Evolutionary conservation across 2,888 invertebrate species (phyloP).

Genomic region (Drosophila parthenogenetica): DNA sequence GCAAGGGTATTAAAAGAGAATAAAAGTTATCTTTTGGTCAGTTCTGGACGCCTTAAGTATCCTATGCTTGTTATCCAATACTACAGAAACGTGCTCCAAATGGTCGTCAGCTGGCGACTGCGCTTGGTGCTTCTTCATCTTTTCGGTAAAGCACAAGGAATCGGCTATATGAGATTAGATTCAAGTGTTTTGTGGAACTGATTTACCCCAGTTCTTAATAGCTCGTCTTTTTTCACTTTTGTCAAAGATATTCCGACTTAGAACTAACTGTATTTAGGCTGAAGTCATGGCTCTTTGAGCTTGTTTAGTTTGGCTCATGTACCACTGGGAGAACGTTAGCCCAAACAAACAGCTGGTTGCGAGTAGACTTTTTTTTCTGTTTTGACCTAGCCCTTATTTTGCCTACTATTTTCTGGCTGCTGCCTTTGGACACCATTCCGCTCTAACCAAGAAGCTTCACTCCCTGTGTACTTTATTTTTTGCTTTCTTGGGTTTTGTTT

Average conservation of each 20-base stretch:
- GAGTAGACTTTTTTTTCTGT: slow-evolving; percentile 7
- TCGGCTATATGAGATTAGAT: slow-evolving; percentile 37
- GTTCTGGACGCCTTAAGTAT: too few species aligned
- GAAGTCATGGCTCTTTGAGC: slow-evolving; percentile 46
- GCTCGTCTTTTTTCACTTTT: slow-evolving; percentile 2
- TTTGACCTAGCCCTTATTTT: slow-evolving; percentile 33
- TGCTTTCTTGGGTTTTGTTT: slow-evolving; percentile 32
- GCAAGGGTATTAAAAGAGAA: too few species aligned
- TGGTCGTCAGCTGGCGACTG: slow-evolving; percentile 44
- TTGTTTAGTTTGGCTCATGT: slow-evolving; percentile 30
- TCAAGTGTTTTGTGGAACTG: not conserved
- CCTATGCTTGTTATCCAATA: too few species aligned
- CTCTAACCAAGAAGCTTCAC: not conserved
- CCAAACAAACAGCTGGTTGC: slow-evolving; percentile 36
- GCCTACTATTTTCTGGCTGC: slow-evolving; percentile 7
- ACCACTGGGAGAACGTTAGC: slow-evolving; percentile 20
- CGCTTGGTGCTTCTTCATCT: slow-evolving; percentile 27
- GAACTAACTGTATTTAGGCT: slow-evolving; percentile 3
- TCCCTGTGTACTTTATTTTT: slow-evolving; percentile 8
- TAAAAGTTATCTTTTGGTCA: too few species aligned
- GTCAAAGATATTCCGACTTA: slow-evolving; percentile 11
- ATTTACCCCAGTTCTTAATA: slow-evolving; percentile 12
- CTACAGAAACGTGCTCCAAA: not conserved
- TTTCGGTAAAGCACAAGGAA: slow-evolving; percentile 33
- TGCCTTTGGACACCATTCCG: slow-evolving; percentile 1